Percentiles rank a stretch among this genome's conserved stretches.
phyloP scores from a whole-genome alignment of 2,113 vertebrate species.

The Prunella fulvescens region DNA sequence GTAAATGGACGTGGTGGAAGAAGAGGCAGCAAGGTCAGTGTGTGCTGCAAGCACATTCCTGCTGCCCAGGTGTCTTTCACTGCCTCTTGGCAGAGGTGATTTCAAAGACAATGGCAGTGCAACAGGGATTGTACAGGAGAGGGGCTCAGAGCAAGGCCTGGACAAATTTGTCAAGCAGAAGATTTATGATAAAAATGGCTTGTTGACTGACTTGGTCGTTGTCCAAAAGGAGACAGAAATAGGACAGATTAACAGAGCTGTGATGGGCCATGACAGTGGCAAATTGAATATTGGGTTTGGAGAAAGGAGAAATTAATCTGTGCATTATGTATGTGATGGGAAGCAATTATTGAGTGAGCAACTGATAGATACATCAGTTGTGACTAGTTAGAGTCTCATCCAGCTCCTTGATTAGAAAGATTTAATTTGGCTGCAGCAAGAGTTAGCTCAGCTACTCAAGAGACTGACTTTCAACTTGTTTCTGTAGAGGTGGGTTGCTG shows the following conservation, averaged over 20 bases:
- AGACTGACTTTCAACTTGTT: slow-evolving; percentile 19
- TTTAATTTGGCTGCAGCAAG: background rate
- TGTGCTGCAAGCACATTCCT: background rate
- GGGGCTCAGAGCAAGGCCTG: background rate
- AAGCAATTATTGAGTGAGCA: background rate
- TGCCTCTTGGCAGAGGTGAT: background rate
- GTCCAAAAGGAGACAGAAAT: background rate
- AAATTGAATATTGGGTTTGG: background rate
- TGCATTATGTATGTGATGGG: background rate
- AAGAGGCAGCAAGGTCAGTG: background rate
- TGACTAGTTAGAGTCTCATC: background rate
- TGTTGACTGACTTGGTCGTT: background rate
- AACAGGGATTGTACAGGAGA: background rate
- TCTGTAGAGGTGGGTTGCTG: background rate
- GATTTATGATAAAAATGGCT: background rate
- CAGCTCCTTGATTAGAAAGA: background rate
- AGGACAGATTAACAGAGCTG: background rate
- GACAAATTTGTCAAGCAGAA: background rate
- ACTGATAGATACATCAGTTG: background rate
- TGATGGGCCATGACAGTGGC: background rate
- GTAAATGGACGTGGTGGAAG: background rate
- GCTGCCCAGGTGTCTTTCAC: background rate
- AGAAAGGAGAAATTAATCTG: background rate
- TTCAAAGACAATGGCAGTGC: background rate
- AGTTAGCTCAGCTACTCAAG: background rate